phyloP scores from a whole-genome alignment of 2,113 vertebrate species.

The Opisthocomus hoazin region DNA sequence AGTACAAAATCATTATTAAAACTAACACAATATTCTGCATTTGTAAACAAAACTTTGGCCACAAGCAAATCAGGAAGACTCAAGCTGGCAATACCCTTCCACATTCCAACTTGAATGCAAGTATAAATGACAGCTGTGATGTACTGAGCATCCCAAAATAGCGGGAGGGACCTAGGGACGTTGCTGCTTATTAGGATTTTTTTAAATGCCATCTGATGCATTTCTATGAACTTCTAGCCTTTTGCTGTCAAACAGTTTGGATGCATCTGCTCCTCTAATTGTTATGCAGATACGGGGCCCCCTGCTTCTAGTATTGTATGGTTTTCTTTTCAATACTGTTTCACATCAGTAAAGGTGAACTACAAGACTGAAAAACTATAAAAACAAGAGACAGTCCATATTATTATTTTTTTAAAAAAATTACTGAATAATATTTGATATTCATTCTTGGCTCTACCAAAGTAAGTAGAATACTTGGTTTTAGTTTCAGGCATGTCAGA shows the following conservation, averaged over 20 bases:
- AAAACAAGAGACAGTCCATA: neutral
- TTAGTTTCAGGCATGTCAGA: neutral
- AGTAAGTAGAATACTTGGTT: neutral
- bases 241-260: neutral
- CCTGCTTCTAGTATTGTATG: neutral
- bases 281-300: neutral
- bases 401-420: neutral
- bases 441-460: neutral
- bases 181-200: neutral
- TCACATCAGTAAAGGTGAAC: neutral
- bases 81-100: neutral
- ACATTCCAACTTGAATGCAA: neutral
- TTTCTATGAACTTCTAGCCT: neutral
- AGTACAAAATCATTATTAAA: neutral
- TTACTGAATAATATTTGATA: neutral
- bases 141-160: neutral
- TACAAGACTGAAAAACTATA: neutral
- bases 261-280: neutral
- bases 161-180: neutral
- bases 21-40: neutral
- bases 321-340: neutral
- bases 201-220: neutral
- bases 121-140: neutral
- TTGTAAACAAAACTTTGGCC: neutral
- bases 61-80: neutral